Conservation (phyloP, 1,140 invertebrate genomes). For the Lucilia cuprina region DNA sequence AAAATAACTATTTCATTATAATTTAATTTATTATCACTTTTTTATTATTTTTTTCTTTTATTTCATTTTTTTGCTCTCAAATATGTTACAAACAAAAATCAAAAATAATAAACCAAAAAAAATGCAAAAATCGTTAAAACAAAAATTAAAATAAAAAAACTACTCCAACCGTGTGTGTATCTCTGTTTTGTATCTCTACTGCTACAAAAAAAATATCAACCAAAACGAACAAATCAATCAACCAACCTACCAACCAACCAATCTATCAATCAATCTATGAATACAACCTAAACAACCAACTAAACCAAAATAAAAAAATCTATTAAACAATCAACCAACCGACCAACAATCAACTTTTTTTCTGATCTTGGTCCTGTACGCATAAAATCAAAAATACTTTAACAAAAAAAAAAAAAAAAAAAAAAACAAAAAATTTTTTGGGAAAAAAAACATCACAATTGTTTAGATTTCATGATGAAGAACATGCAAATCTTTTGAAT, state of each 20-base stretch:
- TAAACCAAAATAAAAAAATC: background rate
- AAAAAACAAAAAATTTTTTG: background rate
- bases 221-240: background rate
- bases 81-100: background rate
- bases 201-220: conserved; percentile 17
- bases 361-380: background rate
- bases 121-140: background rate
- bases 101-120: background rate
- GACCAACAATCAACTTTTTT: background rate
- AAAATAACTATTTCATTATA: background rate
- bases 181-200: conserved; percentile 34
- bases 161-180: conserved; percentile 29
- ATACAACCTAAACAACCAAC: background rate
- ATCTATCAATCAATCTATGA: background rate
- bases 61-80: conserved; percentile 19
- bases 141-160: conserved; percentile 21
- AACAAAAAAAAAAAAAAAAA: background rate
- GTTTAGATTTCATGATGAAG: conserved; percentile 91
- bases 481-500: conserved; percentile 96
- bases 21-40: conserved; percentile 21
- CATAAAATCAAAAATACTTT: background rate
- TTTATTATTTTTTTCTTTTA: conserved; percentile 28
- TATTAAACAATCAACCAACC: background rate
- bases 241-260: background rate
- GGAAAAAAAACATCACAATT: conserved; percentile 19